Evolutionary conservation across 1,140 invertebrate species (phyloP).

Genomic region (Sitodiplosis mosellana): DNA sequence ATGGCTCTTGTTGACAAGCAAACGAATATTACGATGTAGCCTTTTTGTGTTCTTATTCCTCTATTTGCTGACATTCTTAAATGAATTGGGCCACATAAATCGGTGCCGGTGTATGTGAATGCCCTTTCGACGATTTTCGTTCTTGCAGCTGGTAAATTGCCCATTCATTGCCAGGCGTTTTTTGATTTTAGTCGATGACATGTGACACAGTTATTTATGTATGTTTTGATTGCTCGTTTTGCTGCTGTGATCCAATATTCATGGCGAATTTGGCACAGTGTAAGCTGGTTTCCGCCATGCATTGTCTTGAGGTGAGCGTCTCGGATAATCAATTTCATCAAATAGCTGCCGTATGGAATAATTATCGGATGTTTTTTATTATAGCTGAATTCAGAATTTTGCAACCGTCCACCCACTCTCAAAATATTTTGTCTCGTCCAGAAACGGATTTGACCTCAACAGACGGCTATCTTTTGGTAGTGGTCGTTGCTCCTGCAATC

Average conservation of each 20-base stretch:
- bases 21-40: constrained; percentile 8
- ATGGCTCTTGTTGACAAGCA: constrained; percentile 14
- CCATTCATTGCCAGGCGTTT: constrained; percentile 11
- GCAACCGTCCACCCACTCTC: constrained; percentile 22
- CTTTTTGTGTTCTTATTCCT: too few species aligned
- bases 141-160: constrained; percentile 9
- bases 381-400: constrained; percentile 11
- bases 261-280: constrained; percentile 11
- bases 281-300: constrained; percentile 16
- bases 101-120: constrained; percentile 14
- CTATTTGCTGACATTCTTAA: too few species aligned
- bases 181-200: constrained; percentile 7
- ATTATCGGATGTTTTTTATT: constrained; percentile 25
- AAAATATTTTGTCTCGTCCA: constrained; percentile 20
- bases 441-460: constrained; percentile 14
- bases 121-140: constrained; percentile 9
- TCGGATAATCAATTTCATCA: constrained; percentile 9
- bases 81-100: constrained; percentile 15
- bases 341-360: constrained; percentile 8
- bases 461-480: constrained; percentile 9
- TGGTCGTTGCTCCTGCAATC: not conserved
- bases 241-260: constrained; percentile 17
- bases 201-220: constrained; percentile 12
- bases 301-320: constrained; percentile 13
- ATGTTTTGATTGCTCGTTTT: constrained; percentile 6